Evolutionary conservation across 1,140 invertebrate species (phyloP), one percentile per base, ranked within the genome.

Genomic region (Sarcophaga bullata): DNA sequence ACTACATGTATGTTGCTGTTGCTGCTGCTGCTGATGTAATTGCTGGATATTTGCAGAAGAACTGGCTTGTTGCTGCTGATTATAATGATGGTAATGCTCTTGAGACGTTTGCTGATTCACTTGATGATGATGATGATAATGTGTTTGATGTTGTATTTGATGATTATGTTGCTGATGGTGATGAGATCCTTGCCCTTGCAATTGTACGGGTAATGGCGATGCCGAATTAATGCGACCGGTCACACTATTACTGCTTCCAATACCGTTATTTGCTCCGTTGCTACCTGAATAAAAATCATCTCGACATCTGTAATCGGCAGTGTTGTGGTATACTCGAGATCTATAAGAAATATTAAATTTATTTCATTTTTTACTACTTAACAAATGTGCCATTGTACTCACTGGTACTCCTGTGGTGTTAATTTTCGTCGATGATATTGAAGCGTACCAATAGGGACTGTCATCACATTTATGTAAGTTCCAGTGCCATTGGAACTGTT

Each of bases 401-500:
- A 90, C 88, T 90, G 88, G 81, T 88, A 88, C 58, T 90, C 88
- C 80, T 90, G 88, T 75, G 88, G 83, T 81, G 86, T 83, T 50
- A 87, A 83, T 82, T 90, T 90, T 80, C 89, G 85, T 54, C 88
- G 87, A 84, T 90, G 88, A 84, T 90, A 90, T 78, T 90, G 88
- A 82, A 90, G 78, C 1, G 87, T 87, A 25, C 86, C 87, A 68
- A 90, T 58, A 48, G 88, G 88, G 78, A 90, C 85, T 1, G 88
- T 85, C 86, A 89, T 88, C 83, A 90, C 85, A 83, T 90, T 90
- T 58, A 90, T 89, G 83, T 89, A 90, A 81, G 87, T 90, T 80
- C 86, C 87, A 81, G 84, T 72, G 17, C 84, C 83, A 82, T 82
- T 88, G 68, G 46, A 13, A 47, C 49, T 83, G 46, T 62, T 83